These are phyloP conservation scores for Halcyon leucocephala DNA, from an alignment of 2,797 vertebrate species.

Conservation along the genomic window DNA sequence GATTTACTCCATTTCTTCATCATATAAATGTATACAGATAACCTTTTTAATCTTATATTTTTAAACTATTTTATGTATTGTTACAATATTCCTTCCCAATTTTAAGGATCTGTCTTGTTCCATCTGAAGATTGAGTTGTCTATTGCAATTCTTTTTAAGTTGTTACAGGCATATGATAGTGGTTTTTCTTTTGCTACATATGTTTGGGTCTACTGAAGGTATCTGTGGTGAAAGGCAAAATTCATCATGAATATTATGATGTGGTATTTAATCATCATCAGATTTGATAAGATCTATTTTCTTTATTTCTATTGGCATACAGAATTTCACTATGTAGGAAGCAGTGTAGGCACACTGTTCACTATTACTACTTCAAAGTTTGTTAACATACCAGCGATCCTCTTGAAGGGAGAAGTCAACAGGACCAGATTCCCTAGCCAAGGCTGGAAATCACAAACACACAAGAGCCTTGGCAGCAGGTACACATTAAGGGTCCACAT, in stretches of 20 bases:
- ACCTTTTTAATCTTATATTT: background rate
- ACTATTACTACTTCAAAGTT: background rate
- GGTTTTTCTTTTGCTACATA: background rate
- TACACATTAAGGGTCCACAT: background rate
- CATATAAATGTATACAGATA: background rate
- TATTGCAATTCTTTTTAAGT: background rate
- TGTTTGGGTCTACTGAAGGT: background rate
- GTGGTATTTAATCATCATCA: background rate
- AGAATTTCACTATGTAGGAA: background rate
- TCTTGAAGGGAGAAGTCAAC: background rate
- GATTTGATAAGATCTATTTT: background rate
- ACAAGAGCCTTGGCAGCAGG: background rate
- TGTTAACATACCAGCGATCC: background rate
- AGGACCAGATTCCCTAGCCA: background rate
- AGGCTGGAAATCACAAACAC: background rate
- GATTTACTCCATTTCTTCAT: background rate
- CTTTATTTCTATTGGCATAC: background rate
- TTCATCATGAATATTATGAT: background rate
- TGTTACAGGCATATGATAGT: fast-evolving
- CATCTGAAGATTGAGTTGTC: background rate
- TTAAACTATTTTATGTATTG: background rate
- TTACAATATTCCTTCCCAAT: background rate
- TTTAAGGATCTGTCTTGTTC: background rate
- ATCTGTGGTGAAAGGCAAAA: background rate
- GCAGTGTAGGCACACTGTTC: background rate